Base-by-base conservation (phyloP, 1,140 invertebrate species). In the Hyles vespertilio region DNA sequence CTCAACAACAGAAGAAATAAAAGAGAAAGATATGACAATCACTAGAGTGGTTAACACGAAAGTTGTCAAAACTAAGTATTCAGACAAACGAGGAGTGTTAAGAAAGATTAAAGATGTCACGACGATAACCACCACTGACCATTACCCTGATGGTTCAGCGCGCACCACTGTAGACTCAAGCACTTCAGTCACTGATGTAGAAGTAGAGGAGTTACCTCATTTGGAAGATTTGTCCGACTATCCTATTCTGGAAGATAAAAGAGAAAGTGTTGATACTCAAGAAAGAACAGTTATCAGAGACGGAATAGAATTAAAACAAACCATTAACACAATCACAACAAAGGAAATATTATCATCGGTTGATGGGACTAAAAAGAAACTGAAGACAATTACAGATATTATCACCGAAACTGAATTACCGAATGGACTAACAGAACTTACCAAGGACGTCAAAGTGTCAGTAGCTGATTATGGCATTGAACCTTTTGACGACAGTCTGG, bases 361-460 rank as follows among this genome's bases (percentile, higher is more conserved):
- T 55, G 77, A 83, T 61, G 60, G 66, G 11, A 66, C 68, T 52
- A 80, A 74, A 33, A 86, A 81, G 63, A 89, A 89, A 70, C 59
- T 88, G 3, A 89, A 76, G 64, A 89, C 82, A 34, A 88, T 80
- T 3, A 59, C 73, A 36, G 87, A 88, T 77, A 83, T 75, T 5
- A 67, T 80, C n/a, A 87, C 81, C 40, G 81, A 89, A 69, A 85
- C 80, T 50, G 79, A 78, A 59, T 72, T 82, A 54, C 80, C 84
- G 5, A 77, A 84, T 65, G 87, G 89, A 40, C 70, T 70, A 32
- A 79, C 72, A 11, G 85, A 90, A 76, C 71, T 88, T 0, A 73
- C 80, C 12, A 89, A 84, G 70, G 89, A 90, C 66, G 67, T 89
- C 4, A 87, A 84, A 79, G 81, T 89, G 11, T 84, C 85, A 4